phyloP scores from a whole-genome alignment of 2,888 invertebrate species.

The Salpingus planirostris region DNA sequence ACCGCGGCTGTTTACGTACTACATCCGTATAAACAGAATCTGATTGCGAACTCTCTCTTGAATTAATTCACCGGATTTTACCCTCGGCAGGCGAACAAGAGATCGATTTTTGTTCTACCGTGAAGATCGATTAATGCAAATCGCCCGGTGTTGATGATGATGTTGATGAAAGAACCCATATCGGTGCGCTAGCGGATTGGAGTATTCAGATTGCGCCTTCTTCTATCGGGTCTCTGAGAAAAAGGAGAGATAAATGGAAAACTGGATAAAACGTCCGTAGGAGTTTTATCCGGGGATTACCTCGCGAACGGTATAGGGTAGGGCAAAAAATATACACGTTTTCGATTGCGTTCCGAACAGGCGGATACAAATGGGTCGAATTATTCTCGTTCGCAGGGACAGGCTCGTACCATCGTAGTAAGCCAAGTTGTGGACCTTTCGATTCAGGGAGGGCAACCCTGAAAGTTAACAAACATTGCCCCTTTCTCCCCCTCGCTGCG shows the following conservation, averaged over 20 bases:
- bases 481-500: no score
- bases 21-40: no score
- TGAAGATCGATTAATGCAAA: slow-evolving; percentile 1
- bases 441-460: no score
- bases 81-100: background rate
- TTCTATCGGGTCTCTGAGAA: no score
- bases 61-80: background rate
- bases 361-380: no score
- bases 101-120: background rate
- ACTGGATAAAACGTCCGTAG: slow-evolving; percentile 12
- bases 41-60: no score
- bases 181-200: slow-evolving; percentile 8
- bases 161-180: slow-evolving; percentile 6
- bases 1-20: no score
- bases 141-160: no score
- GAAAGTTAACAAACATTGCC: no score
- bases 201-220: slow-evolving; percentile 14
- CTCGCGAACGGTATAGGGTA: slow-evolving; percentile 7
- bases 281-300: slow-evolving; percentile 13
- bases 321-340: slow-evolving; percentile 14
- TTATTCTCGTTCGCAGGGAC: no score
- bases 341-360: slow-evolving; percentile 9
- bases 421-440: no score
- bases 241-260: slow-evolving; percentile 15
- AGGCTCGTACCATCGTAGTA: no score